A percentile compares a stretch with the other conserved stretches of the same genome.
Evolutionary conservation across 2,888 invertebrate species (phyloP).

Genomic region (Caenorhabditis afra): DNA sequence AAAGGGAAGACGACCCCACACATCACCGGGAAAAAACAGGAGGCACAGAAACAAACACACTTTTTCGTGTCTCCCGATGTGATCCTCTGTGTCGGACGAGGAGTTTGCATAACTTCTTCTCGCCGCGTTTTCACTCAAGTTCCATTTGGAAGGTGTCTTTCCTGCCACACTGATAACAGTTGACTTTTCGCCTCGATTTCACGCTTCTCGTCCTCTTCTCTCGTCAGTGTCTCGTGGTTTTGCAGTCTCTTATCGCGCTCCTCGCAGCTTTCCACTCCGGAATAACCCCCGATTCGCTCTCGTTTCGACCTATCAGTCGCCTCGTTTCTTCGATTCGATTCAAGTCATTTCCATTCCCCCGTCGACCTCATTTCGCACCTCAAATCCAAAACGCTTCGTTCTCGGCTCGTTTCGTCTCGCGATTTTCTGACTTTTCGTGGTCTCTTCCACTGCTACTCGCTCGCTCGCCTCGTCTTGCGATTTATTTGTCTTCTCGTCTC

Average conservation of each 20-base stretch:
- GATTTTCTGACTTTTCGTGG: neutral
- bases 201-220: neutral
- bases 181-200: neutral
- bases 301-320: neutral
- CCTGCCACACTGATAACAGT: slow-evolving; percentile 8
- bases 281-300: neutral
- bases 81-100: neutral
- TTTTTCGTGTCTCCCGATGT: neutral
- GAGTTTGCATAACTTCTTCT: slow-evolving; percentile 15
- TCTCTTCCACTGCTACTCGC: neutral
- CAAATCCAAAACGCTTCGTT: too few relatives aligned
- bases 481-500: neutral
- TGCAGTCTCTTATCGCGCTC: neutral
- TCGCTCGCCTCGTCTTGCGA: neutral
- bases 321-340: neutral
- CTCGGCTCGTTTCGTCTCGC: too few relatives aligned
- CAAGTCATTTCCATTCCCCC: too few relatives aligned
- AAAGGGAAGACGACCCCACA: slow-evolving; percentile 6
- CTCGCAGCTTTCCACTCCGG: neutral
- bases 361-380: too few relatives aligned
- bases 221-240: neutral
- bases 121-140: too few relatives aligned
- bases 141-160: neutral
- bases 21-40: slow-evolving; percentile 10
- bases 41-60: neutral